Evolutionary conservation across 2,797 vertebrate species (phyloP), one percentile per base, ranked within the genome.

Genomic region (Sternotherus odoratus): DNA sequence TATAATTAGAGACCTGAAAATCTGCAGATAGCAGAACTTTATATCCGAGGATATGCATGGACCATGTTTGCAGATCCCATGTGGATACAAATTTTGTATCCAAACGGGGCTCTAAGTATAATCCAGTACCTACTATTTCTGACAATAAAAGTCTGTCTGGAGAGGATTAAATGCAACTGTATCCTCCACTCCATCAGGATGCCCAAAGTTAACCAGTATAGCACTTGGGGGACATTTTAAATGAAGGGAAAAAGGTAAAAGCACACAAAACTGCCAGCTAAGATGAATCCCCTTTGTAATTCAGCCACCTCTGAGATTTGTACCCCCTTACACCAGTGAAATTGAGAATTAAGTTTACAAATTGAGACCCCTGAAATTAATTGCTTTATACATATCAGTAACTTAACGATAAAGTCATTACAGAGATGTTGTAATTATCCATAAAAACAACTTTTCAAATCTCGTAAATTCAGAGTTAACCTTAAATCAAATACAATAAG

Each of bases 381-480:
- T 30, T 66, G 83, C 33, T 91, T 86, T 93, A 89, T 95, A 87
- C 63, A 78, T 49, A 48, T 87, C n/a, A 23, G 86, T 51, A 91
- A 94, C 75, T 56, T 24, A 83, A 93, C 90, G 51, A 69, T 75
- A 85, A 85, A 72, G 75, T 82, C 7, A 36, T 88, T 50, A 79
- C 56, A 49, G 30, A 57, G 43, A 93, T 86, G 51, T 77, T 78
- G 50, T 39, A 89, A 79, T 10, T 57, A 79, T 56, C 28, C n/a
- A 48, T 33, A 82, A 79, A 95, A 93, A 77, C 48, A 93, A 77
- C 48, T 92, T 90, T 77, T 89, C 92, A 96, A 80, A 6, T 16
- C 1, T 2, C 83, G 69, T 77, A 92, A 90, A 49, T 79, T 82
- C 83, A 80, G 79, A 82, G 75, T 95, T 95, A 92, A 3, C n/a